Evolutionary conservation across 2,797 vertebrate species (phyloP), one percentile per base, ranked within the genome.

Genomic region (Trachurus trachurus): DNA sequence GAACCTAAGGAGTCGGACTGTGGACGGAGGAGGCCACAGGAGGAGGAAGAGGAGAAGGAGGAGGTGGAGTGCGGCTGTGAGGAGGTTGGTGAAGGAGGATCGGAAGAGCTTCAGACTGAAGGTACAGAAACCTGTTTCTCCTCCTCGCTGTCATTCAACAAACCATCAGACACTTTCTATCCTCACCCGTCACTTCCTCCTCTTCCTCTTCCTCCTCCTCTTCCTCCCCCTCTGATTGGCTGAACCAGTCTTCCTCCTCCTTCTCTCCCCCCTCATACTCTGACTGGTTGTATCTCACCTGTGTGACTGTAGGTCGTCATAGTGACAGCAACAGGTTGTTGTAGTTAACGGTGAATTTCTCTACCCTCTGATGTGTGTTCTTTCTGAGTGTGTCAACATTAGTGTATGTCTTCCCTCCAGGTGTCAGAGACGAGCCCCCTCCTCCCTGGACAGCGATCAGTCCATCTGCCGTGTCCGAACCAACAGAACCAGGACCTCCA

Each of bases 61-160:
- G 42, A 74, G 70, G 49, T 73, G 53, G 40, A n/a, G 65, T 0
- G 50, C 5, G 19, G 62, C 63, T 49, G 52, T 68, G 84, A 77
- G 67, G 68, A 82, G 60, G 69, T 45, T 75, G 87, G 59, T 71
- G 83, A 56, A 74, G 68, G 70, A 68, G 26, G 73, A 79, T 19
- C 72, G 45, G 40, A 65, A 31, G 80, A 85, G 69, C 74, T 53
- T 82, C 83, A 81, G 4, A 66, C 57, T 67, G 75, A 92, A 92
- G 92, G 91, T 93, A 93, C 80, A 81, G 0, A 78, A 76, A 73
- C 42, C 0, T 22, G 12, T 73, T 74, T 84, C 62, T 73, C 53
- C 49, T 76, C 77, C 44, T 74, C 2, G 5, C 66, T 34, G n/a
- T 82, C 45, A 40, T 67, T 22, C 70, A 26, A 58, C 29, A 78